A percentile compares a stretch with the other conserved stretches of the same genome.
Evolutionary conservation across 2,888 invertebrate genomes (phyloP).

Genomic region (Idaea dimidiata): DNA sequence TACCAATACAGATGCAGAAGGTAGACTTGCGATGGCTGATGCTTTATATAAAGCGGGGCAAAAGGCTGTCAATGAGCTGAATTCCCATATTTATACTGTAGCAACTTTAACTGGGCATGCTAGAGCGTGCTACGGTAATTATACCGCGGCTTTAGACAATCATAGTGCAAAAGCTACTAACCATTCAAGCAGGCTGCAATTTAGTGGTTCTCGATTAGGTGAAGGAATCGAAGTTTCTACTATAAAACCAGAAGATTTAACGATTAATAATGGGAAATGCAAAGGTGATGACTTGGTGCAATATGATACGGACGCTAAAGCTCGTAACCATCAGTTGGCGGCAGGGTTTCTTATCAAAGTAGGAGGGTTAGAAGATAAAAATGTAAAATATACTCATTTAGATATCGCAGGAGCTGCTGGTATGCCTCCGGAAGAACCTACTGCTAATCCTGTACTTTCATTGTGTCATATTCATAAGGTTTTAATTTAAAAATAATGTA

Average conservation of each 20-base stretch:
- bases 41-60: slow-evolving; percentile 78
- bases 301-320: slow-evolving; percentile 53
- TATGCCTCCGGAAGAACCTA: slow-evolving; percentile 83
- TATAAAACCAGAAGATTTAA: slow-evolving; percentile 85
- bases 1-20: slow-evolving; percentile 95
- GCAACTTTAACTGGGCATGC: slow-evolving; percentile 94
- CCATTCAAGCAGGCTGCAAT: slow-evolving; percentile 83
- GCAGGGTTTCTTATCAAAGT: slow-evolving; percentile 88
- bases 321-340: slow-evolving; percentile 73
- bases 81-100: slow-evolving; percentile 92
- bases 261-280: slow-evolving; percentile 83
- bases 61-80: slow-evolving; percentile 83
- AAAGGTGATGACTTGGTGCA: slow-evolving; percentile 90
- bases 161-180: slow-evolving; percentile 82
- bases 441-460: slow-evolving; percentile 86
- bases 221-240: slow-evolving; percentile 90
- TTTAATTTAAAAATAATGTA: slow-evolving; percentile 35
- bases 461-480: slow-evolving; percentile 77
- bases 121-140: slow-evolving; percentile 82
- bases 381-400: slow-evolving; percentile 88
- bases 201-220: slow-evolving; percentile 83
- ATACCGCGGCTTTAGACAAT: slow-evolving; percentile 87
- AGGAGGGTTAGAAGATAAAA: slow-evolving; percentile 89
- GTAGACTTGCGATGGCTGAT: slow-evolving; percentile 94
- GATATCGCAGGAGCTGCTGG: slow-evolving; percentile 89